phyloP scores from a whole-genome alignment of 2,888 invertebrate species.

The Branchipolynoe longqiensis region DNA sequence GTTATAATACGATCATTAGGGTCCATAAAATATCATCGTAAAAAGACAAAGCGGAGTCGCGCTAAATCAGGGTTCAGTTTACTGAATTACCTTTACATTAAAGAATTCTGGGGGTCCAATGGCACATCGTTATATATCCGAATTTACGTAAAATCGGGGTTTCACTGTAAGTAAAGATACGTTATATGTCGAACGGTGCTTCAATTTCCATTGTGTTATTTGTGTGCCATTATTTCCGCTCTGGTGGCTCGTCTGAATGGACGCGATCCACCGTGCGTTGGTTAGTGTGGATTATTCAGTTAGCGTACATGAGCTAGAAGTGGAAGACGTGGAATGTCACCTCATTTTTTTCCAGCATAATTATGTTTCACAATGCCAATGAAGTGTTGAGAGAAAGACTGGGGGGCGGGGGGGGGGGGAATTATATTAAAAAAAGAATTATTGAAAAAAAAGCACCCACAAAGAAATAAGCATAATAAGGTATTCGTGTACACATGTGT shows the following conservation, averaged over 20 bases:
- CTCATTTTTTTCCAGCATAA: constrained; percentile 25
- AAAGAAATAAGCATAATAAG: constrained; percentile 2
- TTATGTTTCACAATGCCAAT: background rate
- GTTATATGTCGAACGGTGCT: constrained; percentile 26
- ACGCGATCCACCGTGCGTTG: background rate
- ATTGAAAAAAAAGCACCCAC: background rate
- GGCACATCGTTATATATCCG: too few species aligned
- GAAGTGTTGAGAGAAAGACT: too few species aligned
- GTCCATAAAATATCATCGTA: too few species aligned
- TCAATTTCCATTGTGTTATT: constrained; percentile 4
- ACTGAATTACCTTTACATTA: too few species aligned
- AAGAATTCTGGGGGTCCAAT: too few species aligned
- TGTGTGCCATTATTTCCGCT: constrained; percentile 27
- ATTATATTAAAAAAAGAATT: too few species aligned
- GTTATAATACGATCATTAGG: too few species aligned
- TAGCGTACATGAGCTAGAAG: background rate
- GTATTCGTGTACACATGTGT: background rate
- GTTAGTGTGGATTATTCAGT: background rate
- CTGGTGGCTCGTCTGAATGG: constrained; percentile 13
- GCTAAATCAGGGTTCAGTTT: too few species aligned
- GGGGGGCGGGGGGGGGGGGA: too few species aligned
- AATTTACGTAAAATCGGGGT: too few species aligned
- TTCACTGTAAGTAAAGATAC: background rate
- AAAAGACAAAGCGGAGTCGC: too few species aligned
- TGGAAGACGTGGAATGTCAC: background rate